These are phyloP conservation scores for Euphysa ruthae DNA, from an alignment of 30 jellyfish, hydroid and myxozoan species.

Conservation along the genomic window DNA sequence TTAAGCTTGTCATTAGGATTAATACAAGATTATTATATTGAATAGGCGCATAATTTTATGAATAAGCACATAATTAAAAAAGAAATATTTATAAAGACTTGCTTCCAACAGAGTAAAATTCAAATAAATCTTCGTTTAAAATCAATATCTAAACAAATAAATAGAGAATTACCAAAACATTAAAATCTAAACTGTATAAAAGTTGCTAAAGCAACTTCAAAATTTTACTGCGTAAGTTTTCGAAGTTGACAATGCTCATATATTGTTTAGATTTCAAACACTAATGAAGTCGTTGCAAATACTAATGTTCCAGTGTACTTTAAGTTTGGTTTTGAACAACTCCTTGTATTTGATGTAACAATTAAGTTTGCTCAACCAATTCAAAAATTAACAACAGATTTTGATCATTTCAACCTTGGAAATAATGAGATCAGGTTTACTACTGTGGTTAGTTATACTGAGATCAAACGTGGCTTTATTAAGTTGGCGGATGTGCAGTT, in stretches of 20 bases:
- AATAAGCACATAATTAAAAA: too few species aligned
- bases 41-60: too few species aligned
- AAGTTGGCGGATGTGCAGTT: background rate
- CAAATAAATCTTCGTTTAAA: too few species aligned
- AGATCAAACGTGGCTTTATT: background rate
- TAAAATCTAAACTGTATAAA: background rate
- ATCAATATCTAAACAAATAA: too few species aligned
- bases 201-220: background rate
- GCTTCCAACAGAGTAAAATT: too few species aligned
- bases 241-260: background rate
- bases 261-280: background rate
- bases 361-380: constrained; percentile 4
- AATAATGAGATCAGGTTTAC: background rate
- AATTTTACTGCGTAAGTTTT: background rate
- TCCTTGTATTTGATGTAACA: constrained; percentile 59
- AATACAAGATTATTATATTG: too few species aligned
- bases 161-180: too few species aligned
- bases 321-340: constrained; percentile 52
- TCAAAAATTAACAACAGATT: background rate
- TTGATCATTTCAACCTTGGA: background rate
- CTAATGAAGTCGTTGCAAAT: background rate
- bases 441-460: background rate
- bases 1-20: too few species aligned
- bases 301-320: constrained; percentile 62
- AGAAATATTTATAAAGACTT: too few species aligned